Conservation (phyloP, 2,797 vertebrate genomes). For the Pseudochromis fuscus region DNA sequence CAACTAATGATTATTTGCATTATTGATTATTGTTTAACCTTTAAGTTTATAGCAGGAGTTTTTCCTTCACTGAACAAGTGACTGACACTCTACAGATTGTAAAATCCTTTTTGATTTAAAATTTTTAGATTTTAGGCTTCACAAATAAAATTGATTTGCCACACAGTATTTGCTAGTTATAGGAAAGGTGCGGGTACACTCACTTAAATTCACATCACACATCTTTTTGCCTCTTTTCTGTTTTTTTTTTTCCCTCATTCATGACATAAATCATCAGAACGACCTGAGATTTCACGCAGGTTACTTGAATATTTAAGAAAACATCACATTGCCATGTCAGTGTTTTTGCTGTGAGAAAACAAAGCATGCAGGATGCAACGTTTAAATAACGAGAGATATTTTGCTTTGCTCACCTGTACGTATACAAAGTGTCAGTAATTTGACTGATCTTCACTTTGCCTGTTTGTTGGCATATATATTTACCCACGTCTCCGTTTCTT, state of each 20-base stretch:
- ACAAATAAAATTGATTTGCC: no score
- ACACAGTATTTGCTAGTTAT: no score
- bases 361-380: not conserved
- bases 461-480: not conserved
- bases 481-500: not conserved
- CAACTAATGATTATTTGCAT: no score
- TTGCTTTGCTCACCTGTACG: not conserved
- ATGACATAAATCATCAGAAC: not conserved
- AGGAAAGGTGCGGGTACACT: no score
- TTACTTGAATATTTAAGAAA: not conserved
- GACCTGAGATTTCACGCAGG: not conserved
- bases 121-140: no score
- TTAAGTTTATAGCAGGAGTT: no score
- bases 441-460: no score
- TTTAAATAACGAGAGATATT: not conserved
- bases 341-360: not conserved
- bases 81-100: no score
- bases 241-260: not conserved
- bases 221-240: not conserved
- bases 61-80: no score
- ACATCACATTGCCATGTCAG: not conserved
- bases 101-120: no score
- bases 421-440: not conserved
- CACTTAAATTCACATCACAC: not conserved
- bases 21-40: no score